These are phyloP conservation scores for Tipula unca DNA, from an alignment of 2,888 invertebrate genomes.

Conservation along the genomic window DNA sequence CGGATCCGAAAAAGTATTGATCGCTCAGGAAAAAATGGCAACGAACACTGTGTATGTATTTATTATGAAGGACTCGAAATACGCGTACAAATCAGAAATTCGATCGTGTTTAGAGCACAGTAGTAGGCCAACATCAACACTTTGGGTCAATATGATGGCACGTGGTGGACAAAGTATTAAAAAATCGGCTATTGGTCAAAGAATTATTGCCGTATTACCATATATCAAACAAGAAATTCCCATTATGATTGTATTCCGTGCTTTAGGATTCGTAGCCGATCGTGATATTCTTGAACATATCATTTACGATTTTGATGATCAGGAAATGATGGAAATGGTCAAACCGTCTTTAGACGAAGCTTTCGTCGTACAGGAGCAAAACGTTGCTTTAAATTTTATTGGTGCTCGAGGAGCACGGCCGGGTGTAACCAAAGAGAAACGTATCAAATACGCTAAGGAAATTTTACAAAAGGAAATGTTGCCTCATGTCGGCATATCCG, in stretches of 20 bases:
- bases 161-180: conserved; percentile 97
- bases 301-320: conserved; percentile 99
- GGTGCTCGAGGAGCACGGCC: conserved; percentile 95
- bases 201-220: conserved; percentile 95
- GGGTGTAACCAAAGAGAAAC: conserved; percentile 97
- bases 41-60: conserved; percentile 99
- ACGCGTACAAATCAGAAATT: conserved; percentile 97
- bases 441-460: conserved; percentile 98
- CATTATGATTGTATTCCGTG: conserved; percentile 98
- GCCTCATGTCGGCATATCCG: conserved; percentile 98
- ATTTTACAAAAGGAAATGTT: conserved; percentile 99
- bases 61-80: conserved; percentile 99
- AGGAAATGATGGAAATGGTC: conserved; percentile 99
- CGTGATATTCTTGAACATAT: conserved; percentile 99
- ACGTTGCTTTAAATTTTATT: conserved; percentile 97
- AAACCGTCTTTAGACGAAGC: conserved; percentile 99
- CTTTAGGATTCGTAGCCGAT: conserved; percentile 98
- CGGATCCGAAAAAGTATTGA: conserved; percentile 96
- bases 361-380: conserved; percentile 98
- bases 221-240: conserved; percentile 99
- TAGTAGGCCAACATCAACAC: conserved; percentile 91
- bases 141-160: conserved; percentile 99
- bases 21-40: conserved; percentile 99
- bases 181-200: conserved; percentile 96
- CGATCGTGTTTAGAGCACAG: conserved; percentile 88